Base-by-base conservation (phyloP, 1,140 invertebrate species). In the Macrocentrus cingulum region DNA sequence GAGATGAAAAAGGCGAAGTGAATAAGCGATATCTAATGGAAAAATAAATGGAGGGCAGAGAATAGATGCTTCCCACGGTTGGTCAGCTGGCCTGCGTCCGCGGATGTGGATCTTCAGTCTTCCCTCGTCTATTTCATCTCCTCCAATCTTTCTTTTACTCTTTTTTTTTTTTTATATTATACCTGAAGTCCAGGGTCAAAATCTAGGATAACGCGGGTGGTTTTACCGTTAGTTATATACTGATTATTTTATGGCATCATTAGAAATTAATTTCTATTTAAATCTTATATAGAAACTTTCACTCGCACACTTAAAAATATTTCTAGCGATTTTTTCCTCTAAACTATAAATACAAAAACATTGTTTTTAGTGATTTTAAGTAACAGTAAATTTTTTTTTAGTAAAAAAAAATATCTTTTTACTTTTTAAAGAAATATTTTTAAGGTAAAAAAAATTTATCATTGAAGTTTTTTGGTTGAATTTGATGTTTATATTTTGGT, bases 31-130 rank as follows among this genome's bases (percentile, higher is more conserved):
- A 56, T 15, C 29, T 15, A 18, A 23, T 9, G 25, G 19, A 45
- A 56, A 50, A 37, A 37, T 51, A 45, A 6, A 46, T 49, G 16
- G 49, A 49, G 56, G 13, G 34, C 54, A 22, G n/a, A 55, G 34
- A 41, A 54, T 60, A 54, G 60, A 56, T 57, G 62, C 74, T 78
- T 80, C 76, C 77, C 77, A 79, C 76, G 76, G 66, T 69, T 73
- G 77, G 76, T 78, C 76, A 80, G 76, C 77, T 80, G 76, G 77
- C 69, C 68, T 76, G 59, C 75, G 72, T 69, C 65, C 59, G 37
- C 22, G 44, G 36, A 37, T 25, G 16, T 59, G 46, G 37, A 46
- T 39, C 49, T 50, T 36, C 52, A 60, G 65, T 67, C 60, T 53
- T 61, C 61, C 52, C 58, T 57, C 52, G 39, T 56, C 53, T 58